A percentile compares a stretch with the other conserved stretches of the same genome.
These are phyloP conservation scores for Melieria omissa DNA, from an alignment of 2,888 invertebrate species.

Conservation along the genomic window DNA sequence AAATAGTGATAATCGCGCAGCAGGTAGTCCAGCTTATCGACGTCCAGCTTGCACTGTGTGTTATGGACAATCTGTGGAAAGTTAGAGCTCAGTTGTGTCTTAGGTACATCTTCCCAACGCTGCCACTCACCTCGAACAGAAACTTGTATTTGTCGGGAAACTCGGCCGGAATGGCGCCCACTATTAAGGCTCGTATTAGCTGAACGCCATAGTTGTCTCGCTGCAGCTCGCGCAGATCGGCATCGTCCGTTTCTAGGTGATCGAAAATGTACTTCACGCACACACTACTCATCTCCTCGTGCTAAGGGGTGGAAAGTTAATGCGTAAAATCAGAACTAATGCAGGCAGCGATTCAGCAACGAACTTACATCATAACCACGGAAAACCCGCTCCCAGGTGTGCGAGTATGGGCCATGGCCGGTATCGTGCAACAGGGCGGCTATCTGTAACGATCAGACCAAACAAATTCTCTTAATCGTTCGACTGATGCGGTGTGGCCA, in stretches of 20 bases:
- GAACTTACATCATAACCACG: conserved; percentile 42
- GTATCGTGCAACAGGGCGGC: conserved; percentile 77
- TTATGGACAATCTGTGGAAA: conserved; percentile 70
- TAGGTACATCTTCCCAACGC: too few species aligned
- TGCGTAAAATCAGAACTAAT: neutral
- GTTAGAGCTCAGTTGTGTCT: too few species aligned
- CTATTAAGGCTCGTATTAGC: conserved; percentile 58
- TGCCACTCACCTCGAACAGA: conserved; percentile 56
- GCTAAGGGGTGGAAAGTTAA: conserved; percentile 43
- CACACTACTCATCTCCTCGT: conserved; percentile 53
- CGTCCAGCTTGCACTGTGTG: conserved; percentile 71
- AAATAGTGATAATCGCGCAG: conserved; percentile 69
- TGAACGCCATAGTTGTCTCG: conserved; percentile 51
- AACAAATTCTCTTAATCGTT: neutral
- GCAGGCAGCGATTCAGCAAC: neutral
- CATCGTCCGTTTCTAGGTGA: conserved; percentile 41
- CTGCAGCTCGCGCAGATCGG: too few species aligned
- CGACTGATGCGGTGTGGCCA: conserved; percentile 19
- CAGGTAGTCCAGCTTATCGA: conserved; percentile 78
- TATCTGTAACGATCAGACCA: conserved; percentile 59
- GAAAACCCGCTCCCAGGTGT: conserved; percentile 70
- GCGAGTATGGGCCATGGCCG: conserved; percentile 77
- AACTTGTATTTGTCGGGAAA: conserved; percentile 50
- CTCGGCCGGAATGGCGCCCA: conserved; percentile 48
- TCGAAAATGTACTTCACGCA: conserved; percentile 58